Evolutionary conservation across 1,140 invertebrate species (phyloP).

Genomic region (Adelges cooleyi): DNA sequence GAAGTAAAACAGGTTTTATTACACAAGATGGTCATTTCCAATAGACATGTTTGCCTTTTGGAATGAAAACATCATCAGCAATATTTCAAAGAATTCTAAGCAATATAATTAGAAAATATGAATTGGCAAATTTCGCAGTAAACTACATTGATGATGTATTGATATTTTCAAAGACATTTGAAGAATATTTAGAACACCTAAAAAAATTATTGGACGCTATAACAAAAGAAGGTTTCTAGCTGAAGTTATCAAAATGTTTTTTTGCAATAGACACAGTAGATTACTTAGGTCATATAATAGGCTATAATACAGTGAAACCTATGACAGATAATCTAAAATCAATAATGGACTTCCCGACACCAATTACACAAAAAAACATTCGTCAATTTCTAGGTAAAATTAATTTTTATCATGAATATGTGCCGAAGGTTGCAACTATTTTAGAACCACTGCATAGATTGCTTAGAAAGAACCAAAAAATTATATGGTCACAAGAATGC

Average conservation of each 20-base stretch:
- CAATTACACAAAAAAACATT: constrained; percentile 32
- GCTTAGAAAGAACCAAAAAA: constrained; percentile 35
- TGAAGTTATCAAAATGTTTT: constrained; percentile 37
- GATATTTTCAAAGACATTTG: constrained; percentile 31
- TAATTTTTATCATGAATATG: too few relatives aligned
- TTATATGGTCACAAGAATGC: constrained; percentile 35
- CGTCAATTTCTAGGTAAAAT: constrained; percentile 37
- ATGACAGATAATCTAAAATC: constrained; percentile 36
- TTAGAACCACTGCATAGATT: constrained; percentile 36
- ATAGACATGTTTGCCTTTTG: too few relatives aligned
- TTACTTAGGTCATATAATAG: constrained; percentile 36
- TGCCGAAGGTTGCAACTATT: constrained; percentile 35
- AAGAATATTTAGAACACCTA: constrained; percentile 32
- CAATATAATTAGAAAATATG: constrained; percentile 20
- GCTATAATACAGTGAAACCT: constrained; percentile 35
- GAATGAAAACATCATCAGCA: constrained; percentile 40
- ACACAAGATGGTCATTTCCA: too few relatives aligned
- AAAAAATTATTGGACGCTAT: constrained; percentile 25
- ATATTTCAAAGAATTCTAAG: constrained; percentile 38
- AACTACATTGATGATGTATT: too few relatives aligned
- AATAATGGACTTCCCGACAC: constrained; percentile 36
- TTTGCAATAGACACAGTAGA: constrained; percentile 36
- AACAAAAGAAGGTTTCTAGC: constrained; percentile 35
- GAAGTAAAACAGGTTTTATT: constrained; percentile 38
- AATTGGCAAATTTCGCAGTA: constrained; percentile 27